Percentiles rank a stretch among this genome's conserved stretches.
Evolutionary conservation across 2,888 invertebrate species (phyloP).

Genomic region (Stenichneumon culpator): DNA sequence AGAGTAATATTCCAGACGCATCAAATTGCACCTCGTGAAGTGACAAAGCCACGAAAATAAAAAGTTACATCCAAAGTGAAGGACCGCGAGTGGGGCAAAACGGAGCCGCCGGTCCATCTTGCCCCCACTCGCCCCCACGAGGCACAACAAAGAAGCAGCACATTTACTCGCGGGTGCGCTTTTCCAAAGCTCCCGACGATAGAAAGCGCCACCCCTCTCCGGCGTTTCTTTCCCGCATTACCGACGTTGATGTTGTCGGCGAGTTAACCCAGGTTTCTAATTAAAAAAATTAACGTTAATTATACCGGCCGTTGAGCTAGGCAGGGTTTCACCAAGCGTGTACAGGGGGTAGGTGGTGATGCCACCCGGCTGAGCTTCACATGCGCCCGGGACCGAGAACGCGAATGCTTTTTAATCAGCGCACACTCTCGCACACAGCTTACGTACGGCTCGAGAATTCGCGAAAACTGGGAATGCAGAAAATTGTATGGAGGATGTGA

Average conservation of each 20-base stretch:
- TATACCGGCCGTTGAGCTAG: slow-evolving; percentile 68
- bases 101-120: too few relatives aligned
- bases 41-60: too few relatives aligned
- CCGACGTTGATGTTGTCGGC: slow-evolving; percentile 70
- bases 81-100: too few relatives aligned
- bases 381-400: slow-evolving; percentile 64
- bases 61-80: too few relatives aligned
- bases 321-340: slow-evolving; percentile 26
- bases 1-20: too few relatives aligned
- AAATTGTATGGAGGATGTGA: slow-evolving; percentile 8
- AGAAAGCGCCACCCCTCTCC: background rate
- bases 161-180: background rate
- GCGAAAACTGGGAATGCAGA: slow-evolving; percentile 6
- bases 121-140: too few relatives aligned
- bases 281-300: slow-evolving; percentile 80
- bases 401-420: slow-evolving; percentile 77
- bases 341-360: slow-evolving; percentile 29
- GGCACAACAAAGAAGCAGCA: background rate
- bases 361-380: slow-evolving; percentile 36
- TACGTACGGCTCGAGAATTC: slow-evolving; percentile 16
- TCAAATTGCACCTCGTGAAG: too few relatives aligned
- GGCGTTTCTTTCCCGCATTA: slow-evolving; percentile 7
- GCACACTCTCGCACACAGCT: slow-evolving; percentile 53
- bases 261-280: slow-evolving; percentile 72
- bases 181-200: background rate